Percentiles rank a stretch among this genome's conserved stretches.
Conservation (phyloP, 2,797 vertebrate species). For the Hippocampus kuda region DNA sequence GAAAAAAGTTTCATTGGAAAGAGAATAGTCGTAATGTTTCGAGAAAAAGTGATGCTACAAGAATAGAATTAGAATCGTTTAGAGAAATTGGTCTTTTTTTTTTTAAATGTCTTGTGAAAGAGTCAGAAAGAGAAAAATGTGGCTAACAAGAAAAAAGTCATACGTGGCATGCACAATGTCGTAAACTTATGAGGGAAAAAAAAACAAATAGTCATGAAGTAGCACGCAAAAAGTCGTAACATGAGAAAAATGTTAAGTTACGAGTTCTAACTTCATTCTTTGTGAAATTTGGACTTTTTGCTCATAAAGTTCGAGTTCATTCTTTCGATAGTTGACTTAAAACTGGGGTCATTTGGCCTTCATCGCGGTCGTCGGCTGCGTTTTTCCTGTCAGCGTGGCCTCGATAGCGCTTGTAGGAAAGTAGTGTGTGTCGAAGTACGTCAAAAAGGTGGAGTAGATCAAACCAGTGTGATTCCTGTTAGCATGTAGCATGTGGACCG, state of each 20-base stretch:
- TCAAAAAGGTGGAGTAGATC: constrained; percentile 2
- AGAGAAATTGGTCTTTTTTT: no score
- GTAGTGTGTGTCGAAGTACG: constrained; percentile 16
- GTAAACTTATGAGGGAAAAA: no score
- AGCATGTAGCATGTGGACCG: constrained; percentile 13
- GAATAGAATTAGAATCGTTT: no score
- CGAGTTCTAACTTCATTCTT: background rate
- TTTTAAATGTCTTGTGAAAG: no score
- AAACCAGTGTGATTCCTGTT: constrained; percentile 7
- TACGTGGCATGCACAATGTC: no score
- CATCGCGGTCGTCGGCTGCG: background rate
- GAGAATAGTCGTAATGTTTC: no score
- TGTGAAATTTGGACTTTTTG: background rate
- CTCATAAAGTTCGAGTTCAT: background rate
- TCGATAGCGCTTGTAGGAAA: constrained; percentile 20
- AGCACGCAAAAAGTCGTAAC: background rate
- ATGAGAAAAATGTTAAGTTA: background rate
- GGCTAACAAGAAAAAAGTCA: no score
- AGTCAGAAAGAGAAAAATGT: no score
- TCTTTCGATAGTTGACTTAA: background rate
- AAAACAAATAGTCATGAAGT: background rate
- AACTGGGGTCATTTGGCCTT: background rate
- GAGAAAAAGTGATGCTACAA: no score
- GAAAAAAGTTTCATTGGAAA: no score
- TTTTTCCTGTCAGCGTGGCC: background rate